These are phyloP conservation scores for Lepidothrix coronata DNA, from an alignment of 2,113 vertebrate species.

Conservation along the genomic window DNA sequence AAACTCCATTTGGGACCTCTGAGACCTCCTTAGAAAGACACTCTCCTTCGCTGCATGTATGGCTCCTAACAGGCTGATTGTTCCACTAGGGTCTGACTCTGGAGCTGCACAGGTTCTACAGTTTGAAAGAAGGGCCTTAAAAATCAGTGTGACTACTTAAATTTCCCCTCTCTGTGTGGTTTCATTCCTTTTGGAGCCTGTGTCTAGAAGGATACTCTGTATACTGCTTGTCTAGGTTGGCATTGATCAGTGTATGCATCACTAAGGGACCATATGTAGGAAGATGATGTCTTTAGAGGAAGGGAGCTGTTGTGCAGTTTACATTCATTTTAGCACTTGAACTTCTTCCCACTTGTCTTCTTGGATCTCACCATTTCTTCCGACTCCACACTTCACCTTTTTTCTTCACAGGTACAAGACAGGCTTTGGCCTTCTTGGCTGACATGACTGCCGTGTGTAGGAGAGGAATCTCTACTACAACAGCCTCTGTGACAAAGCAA, in stretches of 20 bases:
- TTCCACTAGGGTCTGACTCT: neutral
- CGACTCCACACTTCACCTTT: neutral
- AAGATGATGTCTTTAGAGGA: neutral
- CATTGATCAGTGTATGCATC: neutral
- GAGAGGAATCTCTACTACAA: neutral
- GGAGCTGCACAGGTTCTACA: neutral
- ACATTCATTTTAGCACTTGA: neutral
- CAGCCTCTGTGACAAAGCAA: neutral
- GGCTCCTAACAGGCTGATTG: neutral
- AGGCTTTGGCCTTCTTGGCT: neutral
- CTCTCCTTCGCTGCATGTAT: rapidly evolving
- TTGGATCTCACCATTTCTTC: neutral
- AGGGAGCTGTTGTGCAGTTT: neutral
- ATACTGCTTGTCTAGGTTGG: neutral
- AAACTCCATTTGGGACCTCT: neutral
- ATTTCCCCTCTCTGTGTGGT: neutral
- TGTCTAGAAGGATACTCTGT: neutral
- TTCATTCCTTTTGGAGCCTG: neutral
- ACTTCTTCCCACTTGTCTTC: neutral
- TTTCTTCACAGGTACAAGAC: neutral
- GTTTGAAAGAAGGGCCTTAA: neutral
- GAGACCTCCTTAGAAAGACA: neutral
- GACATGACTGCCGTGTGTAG: neutral
- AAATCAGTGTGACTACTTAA: neutral
- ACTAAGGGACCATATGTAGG: neutral